Percentiles rank a stretch among this genome's conserved stretches.
phyloP scores from a whole-genome alignment of 1,140 invertebrate species.

The Trichonephila clavipes region DNA sequence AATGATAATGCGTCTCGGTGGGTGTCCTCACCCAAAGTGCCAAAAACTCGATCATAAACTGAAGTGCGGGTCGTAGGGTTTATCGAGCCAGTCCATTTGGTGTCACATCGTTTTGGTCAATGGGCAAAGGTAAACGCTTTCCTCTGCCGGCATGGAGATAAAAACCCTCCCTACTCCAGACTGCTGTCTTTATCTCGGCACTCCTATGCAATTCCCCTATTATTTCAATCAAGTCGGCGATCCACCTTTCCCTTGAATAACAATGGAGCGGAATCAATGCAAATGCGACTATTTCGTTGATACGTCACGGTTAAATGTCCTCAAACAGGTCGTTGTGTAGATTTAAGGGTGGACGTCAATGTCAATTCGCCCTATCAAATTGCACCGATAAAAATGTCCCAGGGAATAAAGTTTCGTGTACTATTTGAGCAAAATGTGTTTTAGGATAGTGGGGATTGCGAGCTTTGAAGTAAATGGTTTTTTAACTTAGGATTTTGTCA shows the following conservation, averaged over 20 bases:
- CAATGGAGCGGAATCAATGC: conserved; percentile 48
- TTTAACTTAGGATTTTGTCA: not conserved
- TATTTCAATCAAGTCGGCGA: conserved; percentile 62
- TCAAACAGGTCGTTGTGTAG: conserved; percentile 67
- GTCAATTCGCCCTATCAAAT: conserved; percentile 63
- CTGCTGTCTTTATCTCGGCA: conserved; percentile 8
- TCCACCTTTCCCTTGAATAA: conserved; percentile 50
- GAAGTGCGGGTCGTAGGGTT: not conserved
- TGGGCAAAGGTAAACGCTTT: conserved; percentile 37
- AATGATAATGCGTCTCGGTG: not conserved
- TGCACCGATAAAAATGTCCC: conserved; percentile 50
- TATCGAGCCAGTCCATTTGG: conserved; percentile 53
- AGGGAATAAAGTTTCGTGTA: conserved; percentile 20
- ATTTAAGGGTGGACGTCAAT: conserved; percentile 59
- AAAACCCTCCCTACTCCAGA: not conserved
- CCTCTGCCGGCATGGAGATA: not conserved
- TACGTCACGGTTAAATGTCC: conserved; percentile 68
- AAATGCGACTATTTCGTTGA: conserved; percentile 70
- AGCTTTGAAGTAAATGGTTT: not conserved
- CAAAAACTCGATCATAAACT: conserved; percentile 15
- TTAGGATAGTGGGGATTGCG: not conserved
- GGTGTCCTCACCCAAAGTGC: not conserved
- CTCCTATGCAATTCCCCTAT: not conserved
- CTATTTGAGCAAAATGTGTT: conserved; percentile 19
- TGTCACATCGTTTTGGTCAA: conserved; percentile 66